Evolutionary conservation across 2,113 vertebrate species (phyloP).

Genomic region (Mastomys natalensis): DNA sequence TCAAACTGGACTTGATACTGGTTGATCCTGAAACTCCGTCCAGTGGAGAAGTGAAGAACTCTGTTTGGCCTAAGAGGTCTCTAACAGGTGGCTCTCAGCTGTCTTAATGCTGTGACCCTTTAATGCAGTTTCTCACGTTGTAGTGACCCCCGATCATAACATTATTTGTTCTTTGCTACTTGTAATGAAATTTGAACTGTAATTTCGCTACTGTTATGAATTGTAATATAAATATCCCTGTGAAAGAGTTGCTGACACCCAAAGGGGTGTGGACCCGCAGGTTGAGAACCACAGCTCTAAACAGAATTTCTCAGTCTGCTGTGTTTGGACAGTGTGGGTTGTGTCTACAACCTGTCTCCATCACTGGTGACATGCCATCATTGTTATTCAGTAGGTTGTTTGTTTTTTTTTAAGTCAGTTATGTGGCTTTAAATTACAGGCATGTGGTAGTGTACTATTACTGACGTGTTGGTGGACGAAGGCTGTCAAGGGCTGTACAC

Average conservation of each 20-base stretch:
- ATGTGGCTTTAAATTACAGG: not conserved
- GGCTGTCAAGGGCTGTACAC: not conserved
- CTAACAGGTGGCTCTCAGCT: not conserved
- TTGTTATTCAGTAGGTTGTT: not conserved
- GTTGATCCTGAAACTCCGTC: not conserved
- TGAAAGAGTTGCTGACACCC: not conserved
- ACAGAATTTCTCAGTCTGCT: not conserved
- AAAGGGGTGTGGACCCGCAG: not conserved
- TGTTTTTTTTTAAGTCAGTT: not conserved
- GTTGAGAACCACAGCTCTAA: not conserved
- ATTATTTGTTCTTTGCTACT: not conserved
- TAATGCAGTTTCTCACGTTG: too few relatives aligned
- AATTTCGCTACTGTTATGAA: not conserved
- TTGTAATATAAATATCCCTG: not conserved
- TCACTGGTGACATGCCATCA: not conserved
- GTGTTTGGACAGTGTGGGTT: not conserved
- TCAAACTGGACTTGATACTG: not conserved
- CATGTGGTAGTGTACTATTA: not conserved
- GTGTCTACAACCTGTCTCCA: not conserved
- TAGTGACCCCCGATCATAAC: not conserved
- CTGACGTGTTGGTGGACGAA: not conserved
- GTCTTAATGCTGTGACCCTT: too few relatives aligned
- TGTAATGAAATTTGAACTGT: not conserved
- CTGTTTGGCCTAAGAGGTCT: not conserved
- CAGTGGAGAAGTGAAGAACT: not conserved